Conservation (phyloP, 2,888 invertebrate species). For the Dynastes tityus region DNA sequence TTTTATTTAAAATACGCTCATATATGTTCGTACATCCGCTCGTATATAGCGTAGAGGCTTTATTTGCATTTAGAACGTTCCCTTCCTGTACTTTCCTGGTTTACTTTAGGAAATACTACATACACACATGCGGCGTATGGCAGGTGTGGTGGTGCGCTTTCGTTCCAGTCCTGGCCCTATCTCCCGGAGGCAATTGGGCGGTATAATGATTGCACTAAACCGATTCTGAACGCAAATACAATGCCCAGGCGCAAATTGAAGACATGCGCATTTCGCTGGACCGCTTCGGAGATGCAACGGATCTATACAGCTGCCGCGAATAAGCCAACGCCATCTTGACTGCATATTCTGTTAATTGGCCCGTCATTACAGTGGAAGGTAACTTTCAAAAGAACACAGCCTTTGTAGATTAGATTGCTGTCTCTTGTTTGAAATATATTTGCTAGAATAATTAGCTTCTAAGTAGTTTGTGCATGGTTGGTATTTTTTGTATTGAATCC, state of each 20-base stretch:
- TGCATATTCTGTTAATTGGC: conserved; percentile 62
- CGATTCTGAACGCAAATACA: conserved; percentile 48
- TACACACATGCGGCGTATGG: neutral
- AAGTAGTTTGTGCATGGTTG: conserved; percentile 6
- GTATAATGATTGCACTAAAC: conserved; percentile 64
- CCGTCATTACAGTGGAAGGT: conserved; percentile 54
- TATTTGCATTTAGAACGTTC: conserved; percentile 60
- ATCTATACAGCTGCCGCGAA: conserved; percentile 55
- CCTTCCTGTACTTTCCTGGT: conserved; percentile 54
- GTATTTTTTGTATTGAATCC: neutral
- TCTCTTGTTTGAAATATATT: neutral
- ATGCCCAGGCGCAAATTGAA: conserved; percentile 56
- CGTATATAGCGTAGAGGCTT: conserved; percentile 52
- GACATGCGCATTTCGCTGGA: conserved; percentile 54
- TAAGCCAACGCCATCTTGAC: conserved; percentile 62
- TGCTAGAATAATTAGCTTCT: neutral
- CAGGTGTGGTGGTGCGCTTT: conserved; percentile 49
- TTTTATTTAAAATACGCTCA: conserved; percentile 14
- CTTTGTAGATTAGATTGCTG: conserved; percentile 5
- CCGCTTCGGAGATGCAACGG: conserved; percentile 54
- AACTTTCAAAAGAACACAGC: conserved; percentile 44
- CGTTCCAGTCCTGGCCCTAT: conserved; percentile 57
- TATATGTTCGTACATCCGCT: conserved; percentile 9
- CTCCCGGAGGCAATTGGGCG: conserved; percentile 61
- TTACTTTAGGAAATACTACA: conserved; percentile 59